Evolutionary conservation across 2,797 vertebrate species (phyloP), one percentile per base, ranked within the genome.

Genomic region (Bovichtus diacanthus): DNA sequence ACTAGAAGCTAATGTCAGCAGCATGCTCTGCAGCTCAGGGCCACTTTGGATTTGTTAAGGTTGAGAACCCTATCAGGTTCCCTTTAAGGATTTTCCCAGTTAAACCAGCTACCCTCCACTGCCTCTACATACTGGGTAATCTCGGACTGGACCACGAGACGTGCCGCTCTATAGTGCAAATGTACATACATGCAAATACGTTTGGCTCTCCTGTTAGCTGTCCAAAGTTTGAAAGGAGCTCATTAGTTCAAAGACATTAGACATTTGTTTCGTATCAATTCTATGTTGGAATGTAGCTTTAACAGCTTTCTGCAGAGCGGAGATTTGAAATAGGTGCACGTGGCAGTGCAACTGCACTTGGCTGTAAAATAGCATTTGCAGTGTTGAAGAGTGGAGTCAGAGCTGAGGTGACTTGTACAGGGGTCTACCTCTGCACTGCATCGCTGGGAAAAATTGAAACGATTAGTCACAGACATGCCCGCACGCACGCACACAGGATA

Each of bases 401-500:
- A 63, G 64, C 25, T 5, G 47, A 71, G 66, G 70, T 61, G 51
- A 67, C 47, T 74, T 39, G 46, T 68, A 71, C 50, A 50, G 27
- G 71, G 62, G 55, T 66, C 47, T 60, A 54, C 55, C 25, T 49
- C 73, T 55, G 67, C 74, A 62, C 53, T 63, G 70, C 76, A 82
- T 68, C 73, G 34, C 43, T 9, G 43, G 43, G 43, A 43, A 19
- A 36, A 63, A 51, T 55, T 12, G 21, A 71, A 36, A 66, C 15
- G 2, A 80, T 74, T 65, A 63, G 53, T 70, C 74, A 74, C 62
- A 73, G 41, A 79, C 41, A 67, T 73, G 65, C 63, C 71, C 60
- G 6, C 65, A 74, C 70, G 65, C 63, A 71, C 60, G 6, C 65
- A 74, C 70, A 61, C 43, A 54, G 18, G 50, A 19, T 1, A 25